Evolutionary conservation across 2,113 vertebrate genomes (phyloP), one percentile per base, ranked within the genome.

Genomic region (Neolamprologus caudopunctatus): DNA sequence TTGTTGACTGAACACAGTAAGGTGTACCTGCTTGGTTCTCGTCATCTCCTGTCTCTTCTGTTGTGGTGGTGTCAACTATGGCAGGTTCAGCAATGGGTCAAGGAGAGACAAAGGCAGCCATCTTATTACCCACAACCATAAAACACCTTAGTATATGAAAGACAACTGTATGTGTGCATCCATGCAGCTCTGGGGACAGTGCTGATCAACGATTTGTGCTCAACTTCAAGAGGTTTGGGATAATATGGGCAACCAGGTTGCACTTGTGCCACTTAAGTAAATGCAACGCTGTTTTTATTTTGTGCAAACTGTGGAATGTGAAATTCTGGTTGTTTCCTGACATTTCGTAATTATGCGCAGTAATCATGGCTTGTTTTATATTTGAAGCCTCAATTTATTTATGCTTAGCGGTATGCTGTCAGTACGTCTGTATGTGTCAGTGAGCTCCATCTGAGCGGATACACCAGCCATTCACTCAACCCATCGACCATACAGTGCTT

Each of bases 11-110:
- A 92, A 88, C 89, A 87, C 81, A 42, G 84, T 42, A 82, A 90
- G 83, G 85, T 91, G 33, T 45, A 90, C 87, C 81, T 82, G 85
- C 79, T 83, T 26, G 89, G 78, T 78, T 93, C 79, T 86, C 51
- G 37, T 57, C 87, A 53, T 85, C 73, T 90, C 53, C 26, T 51
- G 85, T 91, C 80, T 66, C 71, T 81, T 93, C 79, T 58, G 37
- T 89, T 83, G 85, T 37, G 63, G 75, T 89, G 35, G 61, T 57
- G 88, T 90, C 66, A 93, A 82, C 88, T 80, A 37, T 92, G 85
- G 87, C 87, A 90, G 92, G 93, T 94, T 94, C 94, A 94, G 78
- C 80, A 82, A 81, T 17, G 8, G 95, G 94, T 95, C 92, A 94
- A 95, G 92, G 90, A 91, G 87, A 91, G 50, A 90, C 85, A 87